Conservation (phyloP, 2,113 vertebrate genomes). For the Chroicocephalus ridibundus region DNA sequence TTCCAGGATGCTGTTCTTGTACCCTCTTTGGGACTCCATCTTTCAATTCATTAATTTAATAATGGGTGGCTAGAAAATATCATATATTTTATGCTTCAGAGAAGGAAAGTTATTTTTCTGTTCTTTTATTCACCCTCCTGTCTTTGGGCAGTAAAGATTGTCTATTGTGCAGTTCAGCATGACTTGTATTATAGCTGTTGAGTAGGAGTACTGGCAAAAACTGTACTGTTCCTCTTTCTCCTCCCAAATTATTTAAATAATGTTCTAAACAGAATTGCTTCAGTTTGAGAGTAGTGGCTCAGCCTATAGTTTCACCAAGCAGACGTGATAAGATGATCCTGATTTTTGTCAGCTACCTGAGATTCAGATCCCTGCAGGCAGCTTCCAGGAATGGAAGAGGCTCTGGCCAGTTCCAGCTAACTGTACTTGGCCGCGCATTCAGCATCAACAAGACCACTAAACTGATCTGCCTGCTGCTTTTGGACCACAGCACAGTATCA, state of each 20-base stretch:
- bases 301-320: neutral
- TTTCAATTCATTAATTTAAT: conserved; percentile 1
- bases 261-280: neutral
- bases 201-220: neutral
- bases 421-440: neutral
- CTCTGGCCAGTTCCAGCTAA: neutral
- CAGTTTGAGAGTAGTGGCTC: neutral
- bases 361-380: neutral
- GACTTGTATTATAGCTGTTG: neutral
- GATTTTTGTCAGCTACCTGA: neutral
- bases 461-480: neutral
- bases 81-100: neutral
- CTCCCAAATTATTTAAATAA: neutral
- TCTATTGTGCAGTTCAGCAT: neutral
- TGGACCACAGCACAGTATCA: neutral
- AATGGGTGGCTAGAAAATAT: conserved; percentile 5
- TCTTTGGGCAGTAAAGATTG: neutral
- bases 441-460: neutral
- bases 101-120: neutral
- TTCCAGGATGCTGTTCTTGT: neutral
- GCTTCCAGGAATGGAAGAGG: neutral
- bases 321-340: neutral
- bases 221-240: neutral
- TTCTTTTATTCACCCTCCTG: neutral
- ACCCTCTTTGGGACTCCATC: neutral